A percentile compares a stretch with the other conserved stretches of the same genome.
Conservation (phyloP, 1,140 invertebrate species). For the Pogonomyrmex barbatus region DNA sequence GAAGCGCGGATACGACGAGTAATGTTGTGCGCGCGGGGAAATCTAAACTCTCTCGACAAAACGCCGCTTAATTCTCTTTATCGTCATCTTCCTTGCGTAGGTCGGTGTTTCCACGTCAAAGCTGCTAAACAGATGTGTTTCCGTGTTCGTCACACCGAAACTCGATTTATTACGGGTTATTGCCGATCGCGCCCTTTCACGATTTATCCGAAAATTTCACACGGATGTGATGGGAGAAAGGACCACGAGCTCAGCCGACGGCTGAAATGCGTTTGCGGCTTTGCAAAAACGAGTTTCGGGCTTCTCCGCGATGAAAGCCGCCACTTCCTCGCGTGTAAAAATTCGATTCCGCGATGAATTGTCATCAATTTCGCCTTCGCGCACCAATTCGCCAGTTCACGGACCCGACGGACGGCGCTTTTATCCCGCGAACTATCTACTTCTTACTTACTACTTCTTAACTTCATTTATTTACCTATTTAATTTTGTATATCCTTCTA, state of each 20-base stretch:
- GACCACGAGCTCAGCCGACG: slow-evolving; percentile 17
- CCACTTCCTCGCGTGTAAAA: slow-evolving; percentile 50
- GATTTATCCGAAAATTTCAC: slow-evolving; percentile 53
- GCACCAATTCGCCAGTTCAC: background rate
- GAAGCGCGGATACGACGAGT: slow-evolving; percentile 14
- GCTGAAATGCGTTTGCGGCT: slow-evolving; percentile 48
- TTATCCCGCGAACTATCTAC: background rate
- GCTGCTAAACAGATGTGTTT: slow-evolving; percentile 6
- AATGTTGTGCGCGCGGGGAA: slow-evolving; percentile 3
- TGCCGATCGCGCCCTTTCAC: slow-evolving; percentile 39
- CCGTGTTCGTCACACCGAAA: slow-evolving; percentile 15
- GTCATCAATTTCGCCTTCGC: slow-evolving; percentile 23
- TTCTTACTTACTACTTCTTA: no score
- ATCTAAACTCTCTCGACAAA: slow-evolving; percentile 54
- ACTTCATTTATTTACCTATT: background rate
- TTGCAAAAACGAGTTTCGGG: slow-evolving; percentile 43
- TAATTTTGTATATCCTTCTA: background rate
- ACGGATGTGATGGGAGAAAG: slow-evolving; percentile 48
- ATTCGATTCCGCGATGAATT: slow-evolving; percentile 46
- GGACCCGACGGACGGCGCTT: slow-evolving; percentile 6
- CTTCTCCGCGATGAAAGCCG: slow-evolving; percentile 55
- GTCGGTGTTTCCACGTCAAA: slow-evolving; percentile 16
- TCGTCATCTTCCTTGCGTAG: slow-evolving; percentile 12
- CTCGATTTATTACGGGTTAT: slow-evolving; percentile 57
- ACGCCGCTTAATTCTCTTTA: slow-evolving; percentile 43